These are phyloP conservation scores for Lanistes nyassanus DNA, from an alignment of 1,140 invertebrate genomes.

Conservation along the genomic window DNA sequence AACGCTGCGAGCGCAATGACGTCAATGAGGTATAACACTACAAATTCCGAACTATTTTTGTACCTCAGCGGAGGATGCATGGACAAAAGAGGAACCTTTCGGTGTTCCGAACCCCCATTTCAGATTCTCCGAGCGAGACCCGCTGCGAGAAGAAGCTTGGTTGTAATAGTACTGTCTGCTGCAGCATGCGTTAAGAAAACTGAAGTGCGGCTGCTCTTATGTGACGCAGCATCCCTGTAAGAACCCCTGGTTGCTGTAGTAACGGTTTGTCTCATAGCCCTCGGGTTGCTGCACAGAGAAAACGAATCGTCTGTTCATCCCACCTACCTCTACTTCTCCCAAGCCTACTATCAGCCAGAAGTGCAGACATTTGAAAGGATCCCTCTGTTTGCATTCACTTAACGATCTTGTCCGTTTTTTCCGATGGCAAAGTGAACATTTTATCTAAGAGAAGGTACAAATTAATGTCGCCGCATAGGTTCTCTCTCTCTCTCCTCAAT, in stretches of 20 bases:
- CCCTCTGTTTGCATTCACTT: no score
- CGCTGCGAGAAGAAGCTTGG: no score
- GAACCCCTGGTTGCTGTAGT: slow-evolving; percentile 5
- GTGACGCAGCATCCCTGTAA: not conserved
- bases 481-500: slow-evolving; percentile 12
- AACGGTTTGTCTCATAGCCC: not conserved
- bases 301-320: not conserved
- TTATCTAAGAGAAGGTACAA: no score
- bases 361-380: no score
- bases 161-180: no score
- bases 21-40: slow-evolving; percentile 36
- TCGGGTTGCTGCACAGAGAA: not conserved
- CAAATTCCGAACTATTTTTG: slow-evolving; percentile 35
- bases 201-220: no score
- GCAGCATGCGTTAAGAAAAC: no score
- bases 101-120: not conserved
- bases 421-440: no score
- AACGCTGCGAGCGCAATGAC: slow-evolving; percentile 32
- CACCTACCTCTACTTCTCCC: not conserved
- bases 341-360: not conserved
- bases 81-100: slow-evolving; percentile 36
- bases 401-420: not conserved
- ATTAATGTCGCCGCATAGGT: not conserved
- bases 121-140: no score
- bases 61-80: slow-evolving; percentile 15